phyloP scores from a whole-genome alignment of 2,888 invertebrate genomes.

The Scaptomyza tumidula region DNA sequence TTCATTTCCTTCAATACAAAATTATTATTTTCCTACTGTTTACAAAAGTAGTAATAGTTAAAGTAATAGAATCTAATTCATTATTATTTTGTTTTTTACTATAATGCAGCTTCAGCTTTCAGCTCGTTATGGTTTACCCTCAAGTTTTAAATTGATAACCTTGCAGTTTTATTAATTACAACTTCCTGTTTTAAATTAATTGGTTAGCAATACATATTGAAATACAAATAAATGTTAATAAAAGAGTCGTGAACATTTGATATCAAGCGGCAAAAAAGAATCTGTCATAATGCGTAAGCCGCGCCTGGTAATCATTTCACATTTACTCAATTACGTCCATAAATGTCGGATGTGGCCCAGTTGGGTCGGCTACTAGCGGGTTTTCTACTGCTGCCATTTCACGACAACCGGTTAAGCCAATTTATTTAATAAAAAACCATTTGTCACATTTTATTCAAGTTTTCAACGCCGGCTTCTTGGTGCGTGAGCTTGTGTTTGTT shows the following conservation, averaged over 20 bases:
- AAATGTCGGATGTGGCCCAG: constrained; percentile 51
- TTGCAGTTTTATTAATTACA: constrained; percentile 4
- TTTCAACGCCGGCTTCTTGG: constrained; percentile 59
- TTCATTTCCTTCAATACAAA: too few relatives aligned
- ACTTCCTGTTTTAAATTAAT: background rate
- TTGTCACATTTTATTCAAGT: constrained; percentile 79
- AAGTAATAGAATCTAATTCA: too few relatives aligned
- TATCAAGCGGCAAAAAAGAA: constrained; percentile 30
- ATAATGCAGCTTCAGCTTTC: background rate
- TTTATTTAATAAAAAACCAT: constrained; percentile 80
- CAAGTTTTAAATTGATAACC: background rate
- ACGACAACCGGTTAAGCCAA: constrained; percentile 76
- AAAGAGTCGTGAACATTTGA: background rate
- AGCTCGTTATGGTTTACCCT: background rate
- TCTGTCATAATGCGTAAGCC: constrained; percentile 30
- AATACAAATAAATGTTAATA: background rate
- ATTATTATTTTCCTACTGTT: too few relatives aligned
- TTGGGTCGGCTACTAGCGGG: constrained; percentile 5
- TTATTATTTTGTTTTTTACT: too few relatives aligned
- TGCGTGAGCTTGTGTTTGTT: constrained; percentile 1
- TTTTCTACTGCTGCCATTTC: constrained; percentile 16
- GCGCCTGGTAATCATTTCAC: constrained; percentile 55
- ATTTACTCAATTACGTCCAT: constrained; percentile 71
- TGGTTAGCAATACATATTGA: background rate
- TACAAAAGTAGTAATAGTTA: too few relatives aligned